Evolutionary conservation across 2,888 invertebrate genomes (phyloP).

Genomic region (Thereva unica): DNA sequence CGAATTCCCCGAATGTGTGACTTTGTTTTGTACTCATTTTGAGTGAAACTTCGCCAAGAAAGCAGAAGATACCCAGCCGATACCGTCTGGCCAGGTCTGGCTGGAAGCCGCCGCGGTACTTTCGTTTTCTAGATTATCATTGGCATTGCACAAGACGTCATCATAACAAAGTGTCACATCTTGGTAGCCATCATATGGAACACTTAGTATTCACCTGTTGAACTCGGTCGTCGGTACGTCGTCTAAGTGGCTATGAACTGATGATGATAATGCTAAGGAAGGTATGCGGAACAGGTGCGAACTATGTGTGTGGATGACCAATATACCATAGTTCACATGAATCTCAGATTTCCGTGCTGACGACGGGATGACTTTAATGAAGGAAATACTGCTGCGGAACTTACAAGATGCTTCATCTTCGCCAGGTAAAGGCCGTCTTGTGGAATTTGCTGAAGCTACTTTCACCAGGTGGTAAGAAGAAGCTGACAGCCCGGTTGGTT

Average conservation of each 20-base stretch:
- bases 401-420: neutral
- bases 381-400: constrained; percentile 18
- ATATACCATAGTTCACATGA: neutral
- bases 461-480: constrained; percentile 10
- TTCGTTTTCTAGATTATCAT: constrained; percentile 21
- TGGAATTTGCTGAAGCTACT: constrained; percentile 5
- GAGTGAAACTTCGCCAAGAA: too few relatives aligned
- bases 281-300: constrained; percentile 22
- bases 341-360: neutral
- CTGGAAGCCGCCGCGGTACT: constrained; percentile 2
- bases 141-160: constrained; percentile 13
- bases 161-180: constrained; percentile 11
- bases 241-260: neutral
- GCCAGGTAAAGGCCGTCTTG: neutral
- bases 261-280: too few relatives aligned
- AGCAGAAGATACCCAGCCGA: constrained; percentile 9
- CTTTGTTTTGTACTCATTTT: too few relatives aligned
- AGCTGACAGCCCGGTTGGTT: neutral
- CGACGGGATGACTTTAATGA: neutral
- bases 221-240: constrained; percentile 2
- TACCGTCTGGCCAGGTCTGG: constrained; percentile 5
- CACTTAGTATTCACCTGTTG: neutral
- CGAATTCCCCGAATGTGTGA: too few relatives aligned
- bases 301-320: neutral
- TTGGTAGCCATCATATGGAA: neutral